Base-by-base conservation (phyloP, 1,140 invertebrate genomes). In the Lutraria rhynchaena region DNA sequence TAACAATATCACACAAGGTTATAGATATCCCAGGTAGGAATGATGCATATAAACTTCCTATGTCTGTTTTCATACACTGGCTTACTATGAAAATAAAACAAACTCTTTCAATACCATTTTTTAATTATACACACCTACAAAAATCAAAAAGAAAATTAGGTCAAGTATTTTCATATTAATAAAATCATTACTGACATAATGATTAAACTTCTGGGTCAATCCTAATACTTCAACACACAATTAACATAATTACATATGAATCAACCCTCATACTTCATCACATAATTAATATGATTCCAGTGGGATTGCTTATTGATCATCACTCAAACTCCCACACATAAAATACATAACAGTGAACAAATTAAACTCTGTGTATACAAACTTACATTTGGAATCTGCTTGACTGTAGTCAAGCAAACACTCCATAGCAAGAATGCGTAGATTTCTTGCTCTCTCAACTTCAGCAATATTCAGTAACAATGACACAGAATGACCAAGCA, bases 11-110 rank as follows among this genome's bases (percentile, higher is more conserved):
- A 70, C 84, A 81, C 61, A 90, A 69, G 3, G 86, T 86, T 22
- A 87, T 88, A 9, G 88, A 85, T 37, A 91, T 87, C 11, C 90
- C 89, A 77, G 90, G 90, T 35, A 91, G 78, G 57, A 90, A 89
- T 19, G 87, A 89, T 15, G 90, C 88, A 85, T 91, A 90, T 7
- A 86, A 80, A 49, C 87, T 84, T 0, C 90, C 90, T n/a, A 87
- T 63, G 41, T 83, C 82, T 3, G 73, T 71, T 55, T 70, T 81
- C 51, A 86, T 82, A 60, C 81, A 83, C 24, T 58, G 61, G 61
- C 85, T 83, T 29, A 83, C 87, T 88, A 73, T 67, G 84, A 82
- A 82, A 33, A 77, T 31, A n/a, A n/a, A n/a, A n/a, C n/a, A n/a
- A n/a, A n/a, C n/a, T n/a, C n/a, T n/a, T n/a, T n/a, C n/a, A n/a